Evolutionary conservation across 2,113 vertebrate genomes (phyloP).

Genomic region (Hemiprocne comata): DNA sequence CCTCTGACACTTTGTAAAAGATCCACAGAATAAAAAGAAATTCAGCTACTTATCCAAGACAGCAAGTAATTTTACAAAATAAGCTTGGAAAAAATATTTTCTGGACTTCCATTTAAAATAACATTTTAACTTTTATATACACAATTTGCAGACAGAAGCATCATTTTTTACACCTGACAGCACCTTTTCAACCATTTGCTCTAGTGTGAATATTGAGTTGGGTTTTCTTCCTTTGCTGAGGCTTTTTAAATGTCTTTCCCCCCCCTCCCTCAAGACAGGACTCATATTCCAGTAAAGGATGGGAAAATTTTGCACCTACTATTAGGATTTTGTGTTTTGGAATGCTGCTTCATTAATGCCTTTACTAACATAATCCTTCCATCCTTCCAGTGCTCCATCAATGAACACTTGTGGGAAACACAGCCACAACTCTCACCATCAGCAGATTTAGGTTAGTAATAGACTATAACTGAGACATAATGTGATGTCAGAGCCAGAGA

Average conservation of each 20-base stretch:
- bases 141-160: background rate
- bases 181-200: background rate
- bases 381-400: background rate
- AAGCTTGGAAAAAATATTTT: background rate
- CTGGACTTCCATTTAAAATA: background rate
- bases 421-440: background rate
- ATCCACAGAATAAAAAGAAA: background rate
- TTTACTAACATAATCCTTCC: background rate
- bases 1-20: background rate
- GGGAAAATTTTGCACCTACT: background rate
- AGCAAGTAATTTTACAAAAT: background rate
- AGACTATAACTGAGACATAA: background rate
- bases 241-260: background rate
- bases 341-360: conserved; percentile 11
- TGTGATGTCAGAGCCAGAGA: background rate
- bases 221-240: background rate
- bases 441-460: background rate
- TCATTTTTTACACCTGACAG: background rate
- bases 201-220: background rate
- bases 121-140: background rate
- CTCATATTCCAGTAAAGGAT: background rate
- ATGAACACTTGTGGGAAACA: background rate
- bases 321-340: background rate
- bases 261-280: background rate
- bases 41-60: background rate